Conservation (phyloP, 2,113 vertebrate species). For the Chaetura pelagica region DNA sequence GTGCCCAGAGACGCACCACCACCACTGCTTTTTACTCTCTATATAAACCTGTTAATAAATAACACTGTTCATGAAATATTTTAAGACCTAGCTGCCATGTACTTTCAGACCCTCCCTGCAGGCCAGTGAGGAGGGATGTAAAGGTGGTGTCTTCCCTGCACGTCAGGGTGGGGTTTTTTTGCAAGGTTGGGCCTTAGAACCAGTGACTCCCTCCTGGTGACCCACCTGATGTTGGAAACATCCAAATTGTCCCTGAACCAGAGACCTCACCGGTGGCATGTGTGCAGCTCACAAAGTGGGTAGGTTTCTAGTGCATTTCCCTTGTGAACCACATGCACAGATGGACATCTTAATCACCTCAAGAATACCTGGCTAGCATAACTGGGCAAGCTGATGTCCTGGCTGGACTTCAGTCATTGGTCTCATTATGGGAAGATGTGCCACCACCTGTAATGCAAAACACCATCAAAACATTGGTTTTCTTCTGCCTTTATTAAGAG, state of each 20-base stretch:
- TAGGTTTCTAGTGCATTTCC: not conserved
- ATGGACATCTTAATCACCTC: not conserved
- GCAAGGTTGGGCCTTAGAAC: not conserved
- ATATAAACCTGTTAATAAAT: not conserved
- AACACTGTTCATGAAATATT: not conserved
- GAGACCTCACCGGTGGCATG: fast-evolving
- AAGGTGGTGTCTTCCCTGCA: not conserved
- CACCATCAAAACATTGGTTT: not conserved
- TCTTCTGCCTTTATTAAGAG: not conserved
- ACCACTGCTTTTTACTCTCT: not conserved
- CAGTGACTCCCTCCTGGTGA: not conserved
- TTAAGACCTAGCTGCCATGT: not conserved
- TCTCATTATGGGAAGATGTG: fast-evolving
- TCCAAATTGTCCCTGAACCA: not conserved
- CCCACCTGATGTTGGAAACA: not conserved
- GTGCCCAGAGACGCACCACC: not conserved
- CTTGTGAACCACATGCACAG: not conserved
- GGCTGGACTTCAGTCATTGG: not conserved
- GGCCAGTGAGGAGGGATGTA: not conserved
- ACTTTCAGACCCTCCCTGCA: not conserved
- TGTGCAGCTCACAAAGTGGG: not conserved
- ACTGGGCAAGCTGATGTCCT: not conserved
- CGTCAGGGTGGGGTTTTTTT: not conserved
- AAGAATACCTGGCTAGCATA: not conserved
- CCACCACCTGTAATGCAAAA: not conserved